These are phyloP conservation scores for Adelognathus sp. DNA, from an alignment of 2,888 invertebrate genomes.

Conservation along the genomic window DNA sequence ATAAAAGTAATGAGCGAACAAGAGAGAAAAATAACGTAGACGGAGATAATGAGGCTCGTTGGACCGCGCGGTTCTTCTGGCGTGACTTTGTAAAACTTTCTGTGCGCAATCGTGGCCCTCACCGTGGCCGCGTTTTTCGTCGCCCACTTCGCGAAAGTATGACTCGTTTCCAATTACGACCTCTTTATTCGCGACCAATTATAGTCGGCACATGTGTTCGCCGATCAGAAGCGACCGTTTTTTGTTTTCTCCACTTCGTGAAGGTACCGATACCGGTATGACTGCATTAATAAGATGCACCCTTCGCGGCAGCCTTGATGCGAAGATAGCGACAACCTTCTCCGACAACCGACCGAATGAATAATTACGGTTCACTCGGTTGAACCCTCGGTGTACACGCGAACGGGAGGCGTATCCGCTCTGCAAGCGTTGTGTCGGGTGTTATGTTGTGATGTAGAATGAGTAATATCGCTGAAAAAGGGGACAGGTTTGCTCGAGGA, in stretches of 20 bases:
- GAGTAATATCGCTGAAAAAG: neutral
- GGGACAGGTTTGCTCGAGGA: constrained; percentile 15
- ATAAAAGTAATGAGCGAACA: neutral
- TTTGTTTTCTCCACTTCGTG: neutral
- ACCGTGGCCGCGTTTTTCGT: neutral
- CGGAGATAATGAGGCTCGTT: constrained; percentile 36
- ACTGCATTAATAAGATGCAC: constrained; percentile 76
- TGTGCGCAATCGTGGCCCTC: neutral
- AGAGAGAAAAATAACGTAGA: neutral
- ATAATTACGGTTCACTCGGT: constrained; percentile 68
- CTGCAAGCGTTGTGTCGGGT: constrained; percentile 18
- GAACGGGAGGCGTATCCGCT: neutral
- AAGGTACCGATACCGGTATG: constrained; percentile 22
- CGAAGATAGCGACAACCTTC: constrained; percentile 63
- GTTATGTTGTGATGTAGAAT: constrained; percentile 27
- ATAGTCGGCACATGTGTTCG: neutral
- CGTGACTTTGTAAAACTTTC: constrained; percentile 2
- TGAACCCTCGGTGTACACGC: constrained; percentile 19
- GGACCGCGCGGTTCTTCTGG: constrained; percentile 9
- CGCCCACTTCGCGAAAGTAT: constrained; percentile 28
- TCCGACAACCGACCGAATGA: constrained; percentile 68
- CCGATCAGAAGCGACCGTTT: neutral
- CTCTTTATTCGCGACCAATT: constrained; percentile 32
- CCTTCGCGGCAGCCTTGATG: constrained; percentile 63
- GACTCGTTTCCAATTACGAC: constrained; percentile 4